phyloP scores from a whole-genome alignment of 2,888 invertebrate genomes.

The Acrobasis repandana region DNA sequence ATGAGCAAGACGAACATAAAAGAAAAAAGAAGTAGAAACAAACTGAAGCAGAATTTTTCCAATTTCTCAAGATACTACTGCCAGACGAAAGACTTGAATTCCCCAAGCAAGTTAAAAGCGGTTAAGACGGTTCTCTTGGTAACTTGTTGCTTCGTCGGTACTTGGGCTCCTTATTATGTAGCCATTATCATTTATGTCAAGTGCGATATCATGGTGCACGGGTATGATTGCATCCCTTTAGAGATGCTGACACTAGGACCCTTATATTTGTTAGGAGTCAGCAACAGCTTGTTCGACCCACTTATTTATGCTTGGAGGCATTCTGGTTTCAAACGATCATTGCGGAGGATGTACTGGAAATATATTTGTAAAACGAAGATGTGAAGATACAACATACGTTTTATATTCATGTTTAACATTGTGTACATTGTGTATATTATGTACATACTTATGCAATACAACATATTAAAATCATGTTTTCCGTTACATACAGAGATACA shows the following conservation, averaged over 20 bases:
- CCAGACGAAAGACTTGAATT: constrained; percentile 37
- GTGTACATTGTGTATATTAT: no score
- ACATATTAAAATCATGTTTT: no score
- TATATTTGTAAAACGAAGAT: constrained; percentile 41
- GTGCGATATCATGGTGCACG: constrained; percentile 64
- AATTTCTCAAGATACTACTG: constrained; percentile 38
- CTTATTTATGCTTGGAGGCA: constrained; percentile 86
- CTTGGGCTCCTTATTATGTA: constrained; percentile 84
- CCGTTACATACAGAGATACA: no score
- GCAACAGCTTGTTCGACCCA: constrained; percentile 83
- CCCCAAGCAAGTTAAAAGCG: constrained; percentile 81
- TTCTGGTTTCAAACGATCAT: constrained; percentile 79
- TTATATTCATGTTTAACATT: background rate
- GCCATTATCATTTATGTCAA: constrained; percentile 76
- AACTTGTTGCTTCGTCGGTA: constrained; percentile 79
- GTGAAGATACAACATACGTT: background rate
- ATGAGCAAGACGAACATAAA: constrained; percentile 34
- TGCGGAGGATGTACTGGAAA: constrained; percentile 60
- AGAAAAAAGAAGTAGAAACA: constrained; percentile 30
- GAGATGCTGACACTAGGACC: constrained; percentile 81
- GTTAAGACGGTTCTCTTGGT: constrained; percentile 83
- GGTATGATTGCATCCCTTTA: constrained; percentile 70
- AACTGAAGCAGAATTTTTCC: constrained; percentile 34
- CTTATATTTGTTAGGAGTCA: constrained; percentile 79
- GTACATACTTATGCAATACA: no score